Evolutionary conservation across 2,113 vertebrate species (phyloP).

Genomic region (Percina caprodes): DNA sequence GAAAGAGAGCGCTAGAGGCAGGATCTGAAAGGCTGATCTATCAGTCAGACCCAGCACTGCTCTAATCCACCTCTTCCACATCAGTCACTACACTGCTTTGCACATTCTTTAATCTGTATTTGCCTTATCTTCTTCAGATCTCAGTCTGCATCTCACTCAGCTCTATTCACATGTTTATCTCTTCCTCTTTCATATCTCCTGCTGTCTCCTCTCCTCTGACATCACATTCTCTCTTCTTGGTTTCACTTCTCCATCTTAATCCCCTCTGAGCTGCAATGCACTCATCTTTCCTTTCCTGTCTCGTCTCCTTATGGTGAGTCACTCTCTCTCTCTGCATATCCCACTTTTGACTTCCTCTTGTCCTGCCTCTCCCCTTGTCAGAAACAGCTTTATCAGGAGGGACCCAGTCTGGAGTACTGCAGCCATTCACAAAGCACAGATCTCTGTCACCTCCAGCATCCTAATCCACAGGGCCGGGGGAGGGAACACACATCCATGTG

Average conservation of each 20-base stretch:
- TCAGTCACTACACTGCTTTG: conserved; percentile 12
- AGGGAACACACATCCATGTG: background rate
- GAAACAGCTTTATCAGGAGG: conserved; percentile 53
- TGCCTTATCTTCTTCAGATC: conserved; percentile 35
- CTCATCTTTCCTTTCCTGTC: conserved; percentile 25
- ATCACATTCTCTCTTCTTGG: background rate
- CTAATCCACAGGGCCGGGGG: conserved; percentile 53
- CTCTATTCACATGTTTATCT: conserved; percentile 32
- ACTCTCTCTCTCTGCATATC: conserved; percentile 16
- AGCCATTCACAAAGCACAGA: conserved; percentile 51
- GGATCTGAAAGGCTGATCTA: background rate
- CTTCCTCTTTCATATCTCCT: conserved; percentile 22
- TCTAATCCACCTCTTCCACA: conserved; percentile 34
- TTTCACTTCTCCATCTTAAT: conserved; percentile 50
- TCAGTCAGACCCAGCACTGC: background rate
- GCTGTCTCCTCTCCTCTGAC: conserved; percentile 19
- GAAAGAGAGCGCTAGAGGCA: background rate
- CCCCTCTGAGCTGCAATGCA: conserved; percentile 33
- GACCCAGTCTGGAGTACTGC: conserved; percentile 26
- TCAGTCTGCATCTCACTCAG: conserved; percentile 28
- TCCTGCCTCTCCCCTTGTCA: conserved; percentile 22
- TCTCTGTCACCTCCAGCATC: conserved; percentile 34
- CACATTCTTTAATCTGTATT: conserved; percentile 36
- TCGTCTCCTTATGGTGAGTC: conserved; percentile 24
- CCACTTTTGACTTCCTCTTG: conserved; percentile 13